Conservation (phyloP, 2,888 invertebrate genomes). For the Neoascia interrupta region DNA sequence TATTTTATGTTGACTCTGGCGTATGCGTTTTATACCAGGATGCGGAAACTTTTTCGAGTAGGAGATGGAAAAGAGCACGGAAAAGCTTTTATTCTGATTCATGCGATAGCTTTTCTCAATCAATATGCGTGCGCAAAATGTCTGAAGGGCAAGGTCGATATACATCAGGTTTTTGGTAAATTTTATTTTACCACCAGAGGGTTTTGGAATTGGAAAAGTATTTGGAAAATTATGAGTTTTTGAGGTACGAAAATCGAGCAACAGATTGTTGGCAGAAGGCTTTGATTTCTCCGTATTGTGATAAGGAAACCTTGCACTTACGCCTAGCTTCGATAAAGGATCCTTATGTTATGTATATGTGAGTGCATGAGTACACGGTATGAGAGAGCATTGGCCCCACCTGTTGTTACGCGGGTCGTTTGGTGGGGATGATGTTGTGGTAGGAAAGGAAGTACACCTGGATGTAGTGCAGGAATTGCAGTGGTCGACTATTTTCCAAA, state of each 20-base stretch:
- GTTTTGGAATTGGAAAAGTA: slow-evolving; percentile 9
- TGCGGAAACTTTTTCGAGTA: slow-evolving; percentile 26
- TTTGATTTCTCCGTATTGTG: neutral
- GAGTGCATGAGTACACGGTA: slow-evolving; percentile 1
- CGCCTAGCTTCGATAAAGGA: neutral
- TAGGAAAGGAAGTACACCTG: no score
- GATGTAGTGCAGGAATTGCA: neutral
- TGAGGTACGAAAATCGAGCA: slow-evolving; percentile 31
- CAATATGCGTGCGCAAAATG: slow-evolving; percentile 69
- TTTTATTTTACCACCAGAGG: slow-evolving; percentile 5
- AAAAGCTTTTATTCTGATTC: slow-evolving; percentile 43
- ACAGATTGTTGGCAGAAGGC: slow-evolving; percentile 34
- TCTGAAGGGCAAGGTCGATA: slow-evolving; percentile 70
- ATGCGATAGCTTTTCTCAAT: slow-evolving; percentile 57
- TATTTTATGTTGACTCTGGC: slow-evolving; percentile 24
- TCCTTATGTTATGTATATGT: neutral
- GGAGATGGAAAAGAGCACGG: slow-evolving; percentile 2
- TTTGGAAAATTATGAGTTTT: neutral
- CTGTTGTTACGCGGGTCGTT: slow-evolving; percentile 47
- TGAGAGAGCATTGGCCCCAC: slow-evolving; percentile 57
- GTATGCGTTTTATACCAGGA: slow-evolving; percentile 53
- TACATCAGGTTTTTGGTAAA: slow-evolving; percentile 1
- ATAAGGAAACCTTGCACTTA: slow-evolving; percentile 2
- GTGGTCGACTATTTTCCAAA: no score
- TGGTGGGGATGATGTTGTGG: slow-evolving; percentile 40